phyloP scores from a whole-genome alignment of 1,140 invertebrate species.

The Drepana arcuata region DNA sequence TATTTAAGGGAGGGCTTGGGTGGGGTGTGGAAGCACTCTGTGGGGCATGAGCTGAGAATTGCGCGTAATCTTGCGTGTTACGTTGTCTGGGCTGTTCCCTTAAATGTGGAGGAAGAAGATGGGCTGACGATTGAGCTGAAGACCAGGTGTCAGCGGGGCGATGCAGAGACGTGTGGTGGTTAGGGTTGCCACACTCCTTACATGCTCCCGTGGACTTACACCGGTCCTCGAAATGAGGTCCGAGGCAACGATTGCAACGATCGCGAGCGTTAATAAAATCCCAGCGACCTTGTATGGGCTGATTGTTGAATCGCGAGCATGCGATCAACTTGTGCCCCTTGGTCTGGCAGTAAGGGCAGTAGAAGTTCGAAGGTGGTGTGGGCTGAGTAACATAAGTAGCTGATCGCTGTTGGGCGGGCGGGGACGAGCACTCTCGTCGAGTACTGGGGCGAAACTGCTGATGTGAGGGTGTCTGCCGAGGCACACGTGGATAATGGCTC shows the following conservation, averaged over 20 bases:
- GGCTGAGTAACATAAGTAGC: not conserved
- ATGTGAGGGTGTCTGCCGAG: not conserved
- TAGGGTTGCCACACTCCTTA: not conserved
- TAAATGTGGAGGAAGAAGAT: no score
- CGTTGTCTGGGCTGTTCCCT: no score
- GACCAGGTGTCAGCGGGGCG: not conserved
- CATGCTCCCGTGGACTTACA: not conserved
- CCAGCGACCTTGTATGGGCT: slow-evolving; percentile 7
- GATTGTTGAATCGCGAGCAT: slow-evolving; percentile 1
- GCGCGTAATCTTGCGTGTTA: not conserved
- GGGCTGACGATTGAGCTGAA: no score
- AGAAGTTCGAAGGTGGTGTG: not conserved
- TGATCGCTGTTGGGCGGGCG: not conserved
- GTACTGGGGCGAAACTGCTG: not conserved
- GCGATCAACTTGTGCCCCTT: slow-evolving; percentile 4
- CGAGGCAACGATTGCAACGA: not conserved
- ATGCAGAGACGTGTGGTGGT: not conserved
- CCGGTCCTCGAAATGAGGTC: not conserved
- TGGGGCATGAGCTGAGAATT: not conserved
- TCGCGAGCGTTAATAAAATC: slow-evolving; percentile 2
- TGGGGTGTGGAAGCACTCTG: not conserved
- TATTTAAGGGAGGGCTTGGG: not conserved
- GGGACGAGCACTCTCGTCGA: not conserved
- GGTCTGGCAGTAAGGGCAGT: slow-evolving; percentile 1
- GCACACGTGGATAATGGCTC: not conserved